phyloP scores from a whole-genome alignment of 2,888 invertebrate genomes.

The Lagria hirta region DNA sequence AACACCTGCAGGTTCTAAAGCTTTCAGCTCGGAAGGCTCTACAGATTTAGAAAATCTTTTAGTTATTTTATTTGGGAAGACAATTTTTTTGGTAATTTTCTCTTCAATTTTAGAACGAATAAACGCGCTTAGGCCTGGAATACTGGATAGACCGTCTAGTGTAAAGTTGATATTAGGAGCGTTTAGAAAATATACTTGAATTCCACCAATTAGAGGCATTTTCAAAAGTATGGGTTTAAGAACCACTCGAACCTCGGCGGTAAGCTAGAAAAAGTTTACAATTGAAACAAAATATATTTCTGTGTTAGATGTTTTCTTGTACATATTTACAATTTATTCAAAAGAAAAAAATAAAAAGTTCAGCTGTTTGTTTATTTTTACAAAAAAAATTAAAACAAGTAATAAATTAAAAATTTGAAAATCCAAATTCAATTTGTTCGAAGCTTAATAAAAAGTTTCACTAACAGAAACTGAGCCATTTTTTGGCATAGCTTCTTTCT shows the following conservation, averaged over 20 bases:
- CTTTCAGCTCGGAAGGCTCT: constrained; percentile 75
- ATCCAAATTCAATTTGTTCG: no score
- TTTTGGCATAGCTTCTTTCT: no score
- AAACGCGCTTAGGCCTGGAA: constrained; percentile 74
- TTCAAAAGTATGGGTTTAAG: constrained; percentile 88
- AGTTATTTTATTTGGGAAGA: constrained; percentile 90
- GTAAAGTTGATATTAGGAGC: constrained; percentile 94
- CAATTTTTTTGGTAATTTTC: constrained; percentile 66
- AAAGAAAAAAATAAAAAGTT: no score
- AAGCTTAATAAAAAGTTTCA: no score
- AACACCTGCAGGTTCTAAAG: constrained; percentile 93
- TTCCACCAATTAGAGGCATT: constrained; percentile 89
- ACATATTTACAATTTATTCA: no score
- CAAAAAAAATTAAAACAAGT: no score
- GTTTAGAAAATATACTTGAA: constrained; percentile 93
- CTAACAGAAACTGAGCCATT: no score
- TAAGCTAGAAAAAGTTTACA: no score
- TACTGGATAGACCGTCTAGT: constrained; percentile 89
- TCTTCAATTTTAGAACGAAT: constrained; percentile 43
- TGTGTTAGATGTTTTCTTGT: no score
- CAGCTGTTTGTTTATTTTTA: no score
- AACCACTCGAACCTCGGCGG: constrained; percentile 63
- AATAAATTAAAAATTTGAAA: no score
- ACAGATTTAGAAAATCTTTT: constrained; percentile 83
- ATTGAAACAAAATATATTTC: constrained; percentile 18